Percentiles rank a stretch among this genome's conserved stretches.
phyloP scores from a whole-genome alignment of 2,113 vertebrate species.

The Marmota flaviventris region DNA sequence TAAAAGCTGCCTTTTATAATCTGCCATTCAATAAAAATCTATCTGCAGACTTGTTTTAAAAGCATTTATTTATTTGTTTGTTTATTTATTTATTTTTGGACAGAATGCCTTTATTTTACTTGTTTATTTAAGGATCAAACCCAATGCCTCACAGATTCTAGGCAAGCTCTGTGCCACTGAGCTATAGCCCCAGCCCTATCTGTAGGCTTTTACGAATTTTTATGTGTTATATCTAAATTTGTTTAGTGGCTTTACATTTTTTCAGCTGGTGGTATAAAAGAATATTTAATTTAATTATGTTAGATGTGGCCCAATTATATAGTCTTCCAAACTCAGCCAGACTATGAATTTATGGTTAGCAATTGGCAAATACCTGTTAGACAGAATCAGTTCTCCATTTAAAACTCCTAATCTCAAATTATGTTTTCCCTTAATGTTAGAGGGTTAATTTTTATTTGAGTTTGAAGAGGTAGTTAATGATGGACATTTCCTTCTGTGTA shows the following conservation, averaged over 20 bases:
- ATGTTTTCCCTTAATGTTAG: slow-evolving; percentile 31
- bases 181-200: background rate
- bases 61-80: too few species aligned
- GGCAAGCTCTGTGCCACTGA: too few species aligned
- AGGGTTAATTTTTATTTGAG: slow-evolving; percentile 49
- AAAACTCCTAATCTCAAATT: slow-evolving; percentile 61
- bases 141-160: too few species aligned
- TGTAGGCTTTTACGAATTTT: background rate
- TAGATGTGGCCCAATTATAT: background rate
- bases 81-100: too few species aligned
- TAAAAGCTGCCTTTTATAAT: slow-evolving; percentile 27
- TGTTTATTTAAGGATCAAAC: too few species aligned
- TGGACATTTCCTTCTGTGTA: slow-evolving; percentile 29
- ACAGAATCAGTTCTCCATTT: slow-evolving; percentile 40
- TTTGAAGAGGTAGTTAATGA: slow-evolving; percentile 27
- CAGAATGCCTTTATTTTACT: too few species aligned
- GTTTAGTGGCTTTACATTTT: slow-evolving; percentile 45
- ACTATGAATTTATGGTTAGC: background rate
- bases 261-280: slow-evolving; percentile 38
- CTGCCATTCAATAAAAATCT: slow-evolving; percentile 20
- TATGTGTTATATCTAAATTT: slow-evolving; percentile 5
- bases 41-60: background rate
- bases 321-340: slow-evolving; percentile 34
- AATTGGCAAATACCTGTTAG: background rate
- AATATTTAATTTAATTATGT: slow-evolving; percentile 44